Evolutionary conservation across 2,888 invertebrate genomes (phyloP).

Genomic region (Sepioteuthis lessoniana): DNA sequence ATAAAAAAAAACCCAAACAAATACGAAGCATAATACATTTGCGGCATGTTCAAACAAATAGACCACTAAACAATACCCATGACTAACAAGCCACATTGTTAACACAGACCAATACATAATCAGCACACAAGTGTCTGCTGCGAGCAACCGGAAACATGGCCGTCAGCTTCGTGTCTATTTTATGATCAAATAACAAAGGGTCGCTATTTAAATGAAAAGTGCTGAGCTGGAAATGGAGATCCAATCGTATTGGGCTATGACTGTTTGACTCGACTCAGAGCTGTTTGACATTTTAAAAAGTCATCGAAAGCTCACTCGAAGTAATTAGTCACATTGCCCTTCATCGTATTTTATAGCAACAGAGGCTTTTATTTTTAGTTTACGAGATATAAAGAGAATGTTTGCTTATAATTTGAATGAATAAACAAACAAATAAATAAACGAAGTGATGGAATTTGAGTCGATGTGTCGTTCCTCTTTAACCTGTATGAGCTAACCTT

Average conservation of each 20-base stretch:
- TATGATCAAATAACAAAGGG: background rate
- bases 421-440: too few relatives aligned
- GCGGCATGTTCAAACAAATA: background rate
- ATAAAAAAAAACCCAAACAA: background rate
- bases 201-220: background rate
- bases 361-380: background rate
- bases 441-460: too few relatives aligned
- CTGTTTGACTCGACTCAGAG: background rate
- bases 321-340: background rate
- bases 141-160: background rate
- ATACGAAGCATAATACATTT: background rate
- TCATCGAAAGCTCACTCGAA: background rate
- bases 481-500: too few relatives aligned
- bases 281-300: background rate
- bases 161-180: background rate
- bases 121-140: constrained; percentile 2
- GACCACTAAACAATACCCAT: background rate
- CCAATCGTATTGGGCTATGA: background rate
- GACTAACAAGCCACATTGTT: background rate
- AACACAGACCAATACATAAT: background rate
- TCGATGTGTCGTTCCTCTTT: too few relatives aligned
- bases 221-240: background rate
- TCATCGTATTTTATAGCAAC: background rate
- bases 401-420: too few relatives aligned
- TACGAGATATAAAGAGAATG: too few relatives aligned